These are phyloP conservation scores for Lasioglossum calceatum DNA, from an alignment of 2,888 invertebrate species.

Conservation along the genomic window DNA sequence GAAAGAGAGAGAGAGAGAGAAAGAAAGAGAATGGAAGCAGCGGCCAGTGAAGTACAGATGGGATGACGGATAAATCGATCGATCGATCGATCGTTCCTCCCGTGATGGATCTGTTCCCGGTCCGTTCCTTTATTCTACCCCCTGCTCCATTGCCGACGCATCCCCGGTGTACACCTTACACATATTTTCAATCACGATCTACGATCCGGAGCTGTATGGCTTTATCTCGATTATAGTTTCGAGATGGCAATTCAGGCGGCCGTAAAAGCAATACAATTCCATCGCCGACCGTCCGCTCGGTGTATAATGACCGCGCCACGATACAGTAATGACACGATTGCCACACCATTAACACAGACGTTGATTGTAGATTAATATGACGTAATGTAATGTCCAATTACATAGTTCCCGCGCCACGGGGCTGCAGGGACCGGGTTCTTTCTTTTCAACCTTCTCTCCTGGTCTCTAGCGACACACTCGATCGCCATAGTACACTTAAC, in stretches of 20 bases:
- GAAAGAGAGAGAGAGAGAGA: background rate
- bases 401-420: background rate
- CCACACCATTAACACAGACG: slow-evolving; percentile 40
- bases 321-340: slow-evolving; percentile 57
- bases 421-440: background rate
- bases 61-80: slow-evolving; percentile 76
- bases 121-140: slow-evolving; percentile 65
- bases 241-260: slow-evolving; percentile 55
- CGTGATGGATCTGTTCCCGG: slow-evolving; percentile 76
- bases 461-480: background rate
- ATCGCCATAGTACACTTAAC: background rate
- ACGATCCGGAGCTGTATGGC: slow-evolving; percentile 47
- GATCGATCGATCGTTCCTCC: slow-evolving; percentile 76
- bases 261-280: slow-evolving; percentile 61
- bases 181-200: slow-evolving; percentile 66
- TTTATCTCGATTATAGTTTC: slow-evolving; percentile 67
- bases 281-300: slow-evolving; percentile 33
- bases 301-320: slow-evolving; percentile 52
- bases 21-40: slow-evolving; percentile 43
- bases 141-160: slow-evolving; percentile 13
- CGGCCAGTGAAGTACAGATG: slow-evolving; percentile 69
- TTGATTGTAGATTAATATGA: slow-evolving; percentile 54
- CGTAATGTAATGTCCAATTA: slow-evolving; percentile 34
- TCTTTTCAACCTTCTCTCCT: background rate
- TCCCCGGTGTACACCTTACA: slow-evolving; percentile 53